Evolutionary conservation across 2,888 invertebrate genomes (phyloP), one percentile per base, ranked within the genome.

Genomic region (Oxystoma pomonae): DNA sequence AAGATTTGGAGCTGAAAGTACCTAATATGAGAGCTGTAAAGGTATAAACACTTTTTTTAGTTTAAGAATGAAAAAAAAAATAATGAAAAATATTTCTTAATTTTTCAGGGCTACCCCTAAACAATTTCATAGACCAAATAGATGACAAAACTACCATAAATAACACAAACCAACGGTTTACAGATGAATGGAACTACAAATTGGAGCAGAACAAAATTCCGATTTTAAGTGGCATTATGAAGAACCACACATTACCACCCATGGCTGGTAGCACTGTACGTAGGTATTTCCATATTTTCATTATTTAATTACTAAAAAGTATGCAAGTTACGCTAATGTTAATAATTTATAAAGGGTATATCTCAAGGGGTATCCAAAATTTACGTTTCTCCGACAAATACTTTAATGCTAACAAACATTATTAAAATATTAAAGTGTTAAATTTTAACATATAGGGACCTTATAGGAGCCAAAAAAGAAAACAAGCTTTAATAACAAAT

Each of bases 171-270:
- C 71, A 73, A 52, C 67, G 71, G 62, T 78, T 76, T 64, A 69
- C 68, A 59, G 80, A 80, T 65, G 74, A 75, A 56, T 81, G 81
- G 81, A 76, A 80, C 68, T 80, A 77, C 69, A 76, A 73, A 64
- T 61, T 73, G 60, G 71, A 73, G 69, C 74, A 74, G 68, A 75
- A 71, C 63, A 75, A 73, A 65, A 69, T 72, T 16, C 79, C 80
- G 12, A 63, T 80, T 50, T 67, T 81, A 59, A 63, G 72, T 2
- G 68, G 70, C 53, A 65, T 71, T 16, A 57, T 73, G n/a, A 74
- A 73, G 67, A 80, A 78, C 61, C 80, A 80, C 66, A 77, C 78
- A 2, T 68, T 80, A 65, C 81, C 81, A 51, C 78, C 79, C n/a
- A 67, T 71, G 56, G 75, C 75, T 66, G 75, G 77, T 72, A 74